phyloP scores from a whole-genome alignment of 2,797 vertebrate genomes.

The Schizopygopsis malacanthus region DNA sequence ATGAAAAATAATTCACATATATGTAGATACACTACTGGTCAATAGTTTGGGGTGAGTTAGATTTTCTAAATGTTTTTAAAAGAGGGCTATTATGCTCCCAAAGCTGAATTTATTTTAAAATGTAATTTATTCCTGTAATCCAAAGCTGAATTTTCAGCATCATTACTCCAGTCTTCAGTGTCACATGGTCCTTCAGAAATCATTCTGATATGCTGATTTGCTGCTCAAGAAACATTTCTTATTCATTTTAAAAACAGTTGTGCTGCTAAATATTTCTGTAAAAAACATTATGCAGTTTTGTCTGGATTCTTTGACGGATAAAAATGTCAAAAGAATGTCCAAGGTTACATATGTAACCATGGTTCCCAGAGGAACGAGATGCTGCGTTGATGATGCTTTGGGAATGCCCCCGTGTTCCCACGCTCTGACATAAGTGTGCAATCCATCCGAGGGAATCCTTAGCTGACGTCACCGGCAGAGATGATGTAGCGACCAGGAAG shows the following conservation, averaged over 20 bases:
- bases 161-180: background rate
- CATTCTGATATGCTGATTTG: background rate
- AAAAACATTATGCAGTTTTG: background rate
- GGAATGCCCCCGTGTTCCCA: too few relatives aligned
- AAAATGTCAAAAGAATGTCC: too few relatives aligned
- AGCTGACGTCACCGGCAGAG: too few relatives aligned
- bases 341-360: too few relatives aligned
- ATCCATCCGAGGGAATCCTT: too few relatives aligned
- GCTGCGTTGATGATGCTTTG: too few relatives aligned
- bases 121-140: background rate
- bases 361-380: too few relatives aligned
- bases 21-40: background rate
- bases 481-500: too few relatives aligned
- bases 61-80: background rate
- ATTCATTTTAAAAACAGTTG: background rate
- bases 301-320: background rate
- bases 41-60: background rate
- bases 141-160: background rate
- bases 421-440: too few relatives aligned
- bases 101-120: background rate
- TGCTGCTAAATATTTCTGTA: background rate
- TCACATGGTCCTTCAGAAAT: background rate
- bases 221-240: background rate
- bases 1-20: background rate
- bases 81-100: background rate